phyloP scores from a whole-genome alignment of 64 coral and sea anemone genomes.

The Hydrozoanthus tunicans region DNA sequence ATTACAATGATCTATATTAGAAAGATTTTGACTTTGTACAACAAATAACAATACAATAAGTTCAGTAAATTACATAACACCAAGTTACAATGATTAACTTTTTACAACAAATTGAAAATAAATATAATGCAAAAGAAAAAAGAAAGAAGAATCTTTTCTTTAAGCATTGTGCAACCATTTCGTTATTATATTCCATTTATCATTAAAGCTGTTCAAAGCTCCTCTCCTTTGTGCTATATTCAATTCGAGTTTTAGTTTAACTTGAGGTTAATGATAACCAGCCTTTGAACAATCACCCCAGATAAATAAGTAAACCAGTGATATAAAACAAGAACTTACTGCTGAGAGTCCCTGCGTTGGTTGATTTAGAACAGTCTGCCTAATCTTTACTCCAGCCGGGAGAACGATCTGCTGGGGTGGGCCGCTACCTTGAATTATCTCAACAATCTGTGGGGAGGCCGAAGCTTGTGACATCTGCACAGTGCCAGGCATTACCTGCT shows the following conservation, averaged over 20 bases:
- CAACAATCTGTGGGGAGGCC: conserved; percentile 34
- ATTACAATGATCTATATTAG: too few species aligned
- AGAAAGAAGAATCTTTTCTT: too few species aligned
- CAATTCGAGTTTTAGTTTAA: neutral
- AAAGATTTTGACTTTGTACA: too few species aligned
- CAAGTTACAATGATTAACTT: too few species aligned
- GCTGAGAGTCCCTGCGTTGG: neutral
- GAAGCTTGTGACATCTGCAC: conserved; percentile 12
- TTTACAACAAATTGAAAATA: too few species aligned
- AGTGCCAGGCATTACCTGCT: neutral
- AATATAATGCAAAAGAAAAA: too few species aligned
- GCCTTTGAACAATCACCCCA: neutral
- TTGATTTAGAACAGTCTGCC: neutral
- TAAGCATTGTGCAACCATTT: too few species aligned
- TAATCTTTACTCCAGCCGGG: conserved; percentile 46
- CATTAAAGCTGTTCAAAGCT: too few species aligned
- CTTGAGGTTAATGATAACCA: neutral
- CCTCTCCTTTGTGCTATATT: too few species aligned
- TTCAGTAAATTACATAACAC: too few species aligned
- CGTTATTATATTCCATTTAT: too few species aligned
- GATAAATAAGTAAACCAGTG: neutral
- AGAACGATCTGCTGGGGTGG: conserved; percentile 60
- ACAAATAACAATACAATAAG: too few species aligned
- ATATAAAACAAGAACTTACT: neutral
- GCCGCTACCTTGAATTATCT: conserved; percentile 51